phyloP scores from a whole-genome alignment of 2,797 vertebrate genomes.

The Pogoniulus pusillus region DNA sequence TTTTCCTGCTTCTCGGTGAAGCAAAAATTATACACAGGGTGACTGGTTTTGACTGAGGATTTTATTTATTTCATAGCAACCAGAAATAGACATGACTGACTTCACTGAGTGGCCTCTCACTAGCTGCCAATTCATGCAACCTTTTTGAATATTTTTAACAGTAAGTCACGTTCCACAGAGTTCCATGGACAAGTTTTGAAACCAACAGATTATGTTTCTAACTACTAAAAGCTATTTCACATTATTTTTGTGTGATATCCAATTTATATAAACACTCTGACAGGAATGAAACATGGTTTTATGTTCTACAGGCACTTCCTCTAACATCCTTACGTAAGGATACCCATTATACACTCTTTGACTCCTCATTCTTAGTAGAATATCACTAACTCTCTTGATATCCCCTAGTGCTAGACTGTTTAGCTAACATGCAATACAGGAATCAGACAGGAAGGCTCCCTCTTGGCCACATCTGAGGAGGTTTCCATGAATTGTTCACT shows the following conservation, averaged over 20 bases:
- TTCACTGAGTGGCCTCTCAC: neutral
- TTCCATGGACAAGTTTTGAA: neutral
- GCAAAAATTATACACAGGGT: neutral
- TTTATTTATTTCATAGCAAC: neutral
- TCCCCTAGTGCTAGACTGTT: neutral
- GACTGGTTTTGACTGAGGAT: neutral
- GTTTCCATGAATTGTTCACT: neutral
- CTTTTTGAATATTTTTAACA: neutral
- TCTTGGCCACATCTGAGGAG: neutral
- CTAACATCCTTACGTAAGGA: neutral
- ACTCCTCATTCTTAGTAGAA: neutral
- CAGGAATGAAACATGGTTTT: neutral
- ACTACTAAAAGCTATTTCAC: neutral
- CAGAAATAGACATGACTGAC: neutral
- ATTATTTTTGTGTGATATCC: neutral
- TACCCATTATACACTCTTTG: neutral
- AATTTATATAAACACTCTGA: neutral
- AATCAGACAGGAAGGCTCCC: neutral
- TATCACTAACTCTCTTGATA: neutral
- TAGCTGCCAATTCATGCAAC: neutral
- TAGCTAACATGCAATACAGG: neutral
- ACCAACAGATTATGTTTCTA: neutral
- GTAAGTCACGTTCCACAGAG: neutral
- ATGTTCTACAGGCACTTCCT: neutral
- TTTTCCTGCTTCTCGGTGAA: neutral